Base-by-base conservation (phyloP, 1,140 invertebrate genomes). In the Neocloeon triangulifer region DNA sequence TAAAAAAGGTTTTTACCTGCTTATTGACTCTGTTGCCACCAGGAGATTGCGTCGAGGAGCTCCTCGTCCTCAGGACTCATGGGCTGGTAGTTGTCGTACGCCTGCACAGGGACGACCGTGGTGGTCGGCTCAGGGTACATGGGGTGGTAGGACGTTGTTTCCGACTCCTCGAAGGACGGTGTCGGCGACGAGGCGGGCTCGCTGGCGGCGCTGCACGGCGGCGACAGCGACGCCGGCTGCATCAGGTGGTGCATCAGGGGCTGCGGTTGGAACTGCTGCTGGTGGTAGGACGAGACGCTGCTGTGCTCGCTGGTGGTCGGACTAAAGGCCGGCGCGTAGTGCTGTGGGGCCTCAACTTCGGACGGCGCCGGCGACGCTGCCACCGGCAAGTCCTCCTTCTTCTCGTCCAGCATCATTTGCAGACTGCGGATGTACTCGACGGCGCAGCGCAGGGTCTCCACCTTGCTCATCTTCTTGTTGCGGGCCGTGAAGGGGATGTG, bases 401-500 rank as follows among this genome's bases (percentile, higher is more conserved):
- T 59, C 31, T 78, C 73, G 23, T 78, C 78, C 15, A 94, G 53
- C 30, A 92, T 57, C 37, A 73, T 63, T 48, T 92, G 74, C 16
- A 96, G 58, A 39, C 77, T 73, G 35, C 75, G 64, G 39, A 96
- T 96, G 50, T 96, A 95, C 49, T 92, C 84, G 0, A 94, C 85
- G 2, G 91, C 91, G 47, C 89, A 68, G 36, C 78, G 62, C 14
- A 96, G 55, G 1, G 88, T 96, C 47, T 95, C 88, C 15, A 94
- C 89, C 64, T 96, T 96, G 48, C 78, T 85, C 12, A 94, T 61
- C 49, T 94, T 88, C 47, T 91, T 86, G 36, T 62, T 64, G 17
- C 70, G 66, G 21, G 38, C 20, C 31, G 64, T 66, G 21, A 69
- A 62, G 0, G 85, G 85, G 33, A 89, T 86, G 42, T 88, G 81